A percentile compares a stretch with the other conserved stretches of the same genome.
Evolutionary conservation across 2,888 invertebrate genomes (phyloP).

Genomic region (Thymelicus lineola): DNA sequence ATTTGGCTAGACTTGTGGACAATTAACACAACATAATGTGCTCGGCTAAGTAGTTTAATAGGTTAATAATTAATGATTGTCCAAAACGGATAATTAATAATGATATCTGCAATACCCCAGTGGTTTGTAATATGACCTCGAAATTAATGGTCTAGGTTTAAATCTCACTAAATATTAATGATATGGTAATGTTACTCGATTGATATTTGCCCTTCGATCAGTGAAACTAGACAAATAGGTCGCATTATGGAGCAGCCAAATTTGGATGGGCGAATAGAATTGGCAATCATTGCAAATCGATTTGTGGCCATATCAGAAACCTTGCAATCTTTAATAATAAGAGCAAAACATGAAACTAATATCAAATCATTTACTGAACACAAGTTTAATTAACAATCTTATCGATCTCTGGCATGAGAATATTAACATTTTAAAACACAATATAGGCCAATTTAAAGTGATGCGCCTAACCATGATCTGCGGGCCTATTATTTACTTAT

Average conservation of each 20-base stretch:
- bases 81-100: constrained; percentile 1
- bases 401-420: too few species aligned
- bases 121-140: background rate
- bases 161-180: background rate
- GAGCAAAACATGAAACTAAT: too few species aligned
- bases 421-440: too few species aligned
- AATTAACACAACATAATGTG: background rate
- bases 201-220: background rate
- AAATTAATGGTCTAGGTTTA: background rate
- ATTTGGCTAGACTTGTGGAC: background rate
- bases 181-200: background rate
- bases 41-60: background rate
- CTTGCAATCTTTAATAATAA: too few species aligned
- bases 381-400: too few species aligned
- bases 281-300: too few species aligned
- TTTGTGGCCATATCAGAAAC: too few species aligned
- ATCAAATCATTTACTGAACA: too few species aligned
- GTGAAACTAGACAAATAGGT: background rate
- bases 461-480: too few species aligned
- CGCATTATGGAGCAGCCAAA: background rate
- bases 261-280: background rate
- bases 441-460: too few species aligned
- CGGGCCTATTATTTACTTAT: too few species aligned
- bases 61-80: background rate
- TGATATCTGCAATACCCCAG: background rate